Evolutionary conservation across 2,797 vertebrate species (phyloP).

Genomic region (Neosalanx taihuensis): DNA sequence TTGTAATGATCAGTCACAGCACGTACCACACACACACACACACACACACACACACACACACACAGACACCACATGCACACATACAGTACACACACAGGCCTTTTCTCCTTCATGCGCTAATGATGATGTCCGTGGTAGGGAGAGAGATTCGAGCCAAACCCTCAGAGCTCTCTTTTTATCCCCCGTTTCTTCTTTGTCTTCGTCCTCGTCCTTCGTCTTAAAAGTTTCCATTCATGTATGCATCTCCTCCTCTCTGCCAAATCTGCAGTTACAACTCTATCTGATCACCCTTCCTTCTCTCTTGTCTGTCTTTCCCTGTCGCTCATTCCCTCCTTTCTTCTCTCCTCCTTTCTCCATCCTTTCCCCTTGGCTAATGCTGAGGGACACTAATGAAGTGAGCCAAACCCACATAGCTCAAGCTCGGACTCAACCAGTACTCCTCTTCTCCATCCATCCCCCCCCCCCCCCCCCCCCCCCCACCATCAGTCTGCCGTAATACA

Average conservation of each 20-base stretch:
- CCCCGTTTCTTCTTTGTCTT: neutral
- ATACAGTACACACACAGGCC: slow-evolving; percentile 27
- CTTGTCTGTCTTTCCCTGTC: slow-evolving; percentile 11
- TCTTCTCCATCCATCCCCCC: neutral
- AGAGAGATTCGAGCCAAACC: slow-evolving; percentile 35
- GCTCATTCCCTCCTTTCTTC: neutral
- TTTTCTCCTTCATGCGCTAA: slow-evolving; percentile 61
- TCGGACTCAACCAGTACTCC: slow-evolving; percentile 58
- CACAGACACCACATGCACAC: slow-evolving; percentile 14
- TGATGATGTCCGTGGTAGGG: slow-evolving; percentile 51
- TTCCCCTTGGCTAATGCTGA: slow-evolving; percentile 41
- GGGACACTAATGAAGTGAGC: slow-evolving; percentile 67
- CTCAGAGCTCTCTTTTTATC: slow-evolving; percentile 20
- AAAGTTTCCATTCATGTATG: neutral
- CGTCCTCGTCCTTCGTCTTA: slow-evolving; percentile 6
- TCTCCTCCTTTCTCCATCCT: slow-evolving; percentile 4
- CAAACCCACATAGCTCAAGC: slow-evolving; percentile 64
- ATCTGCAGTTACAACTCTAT: no score
- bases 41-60: slow-evolving; percentile 19
- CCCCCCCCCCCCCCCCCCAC: slow-evolving; percentile 21
- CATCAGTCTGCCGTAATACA: slow-evolving; percentile 9
- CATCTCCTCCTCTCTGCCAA: neutral
- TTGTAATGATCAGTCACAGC: slow-evolving; percentile 6
- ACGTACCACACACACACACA: slow-evolving; percentile 8
- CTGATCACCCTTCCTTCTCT: neutral